These are phyloP conservation scores for Andrena cerasifolii DNA, from an alignment of 1,140 invertebrate species.

Conservation along the genomic window DNA sequence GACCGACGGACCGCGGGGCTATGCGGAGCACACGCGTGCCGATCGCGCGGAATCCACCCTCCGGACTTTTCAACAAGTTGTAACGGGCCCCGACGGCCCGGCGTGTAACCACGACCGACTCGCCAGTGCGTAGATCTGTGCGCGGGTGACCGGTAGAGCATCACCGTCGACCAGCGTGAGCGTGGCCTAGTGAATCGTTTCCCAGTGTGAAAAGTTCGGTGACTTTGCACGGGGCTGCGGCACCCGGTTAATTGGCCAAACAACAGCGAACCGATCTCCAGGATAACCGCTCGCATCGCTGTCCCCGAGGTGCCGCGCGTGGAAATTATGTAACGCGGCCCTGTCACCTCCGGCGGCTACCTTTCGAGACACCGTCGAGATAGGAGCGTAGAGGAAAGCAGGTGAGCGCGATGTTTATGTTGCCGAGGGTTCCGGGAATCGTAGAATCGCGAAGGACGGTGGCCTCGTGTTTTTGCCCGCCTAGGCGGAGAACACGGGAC, in stretches of 20 bases:
- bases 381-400: background rate
- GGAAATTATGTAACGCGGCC: background rate
- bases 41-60: conserved; percentile 21
- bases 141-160: no score
- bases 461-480: no score
- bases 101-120: background rate
- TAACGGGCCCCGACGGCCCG: conserved; percentile 10
- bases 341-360: no score
- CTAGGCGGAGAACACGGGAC: no score
- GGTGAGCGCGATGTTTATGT: background rate
- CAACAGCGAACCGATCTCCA: background rate
- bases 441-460: no score
- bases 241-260: background rate
- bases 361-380: no score
- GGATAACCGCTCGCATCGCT: background rate
- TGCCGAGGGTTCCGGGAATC: no score
- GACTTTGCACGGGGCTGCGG: background rate
- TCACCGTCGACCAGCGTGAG: no score
- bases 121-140: no score
- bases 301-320: background rate
- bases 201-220: background rate
- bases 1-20: conserved; percentile 11
- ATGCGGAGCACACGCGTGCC: conserved; percentile 15
- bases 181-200: background rate
- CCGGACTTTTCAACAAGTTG: conserved; percentile 49